These are phyloP conservation scores for Planiliza haematocheilus DNA, from an alignment of 2,113 vertebrate species.

Conservation along the genomic window DNA sequence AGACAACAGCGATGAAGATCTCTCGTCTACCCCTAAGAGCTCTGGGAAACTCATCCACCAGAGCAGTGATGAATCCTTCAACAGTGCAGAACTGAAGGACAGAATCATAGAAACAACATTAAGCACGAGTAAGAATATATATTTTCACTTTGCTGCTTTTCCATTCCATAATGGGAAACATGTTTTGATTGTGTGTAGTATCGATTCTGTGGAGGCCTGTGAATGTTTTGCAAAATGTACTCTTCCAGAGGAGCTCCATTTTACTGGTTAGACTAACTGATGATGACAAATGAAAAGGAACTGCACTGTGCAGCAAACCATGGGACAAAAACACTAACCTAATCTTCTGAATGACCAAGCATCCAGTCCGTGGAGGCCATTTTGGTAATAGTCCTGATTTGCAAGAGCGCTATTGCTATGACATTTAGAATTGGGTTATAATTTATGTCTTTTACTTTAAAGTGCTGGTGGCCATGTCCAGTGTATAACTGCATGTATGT, in stretches of 20 bases:
- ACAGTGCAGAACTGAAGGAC: constrained; percentile 94
- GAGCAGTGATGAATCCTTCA: constrained; percentile 97
- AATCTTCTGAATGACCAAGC: constrained; percentile 55
- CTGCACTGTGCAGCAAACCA: constrained; percentile 45
- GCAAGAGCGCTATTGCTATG: constrained; percentile 29
- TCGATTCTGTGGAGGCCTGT: not conserved
- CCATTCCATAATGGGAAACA: not conserved
- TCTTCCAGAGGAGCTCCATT: constrained; percentile 10
- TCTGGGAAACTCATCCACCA: constrained; percentile 96
- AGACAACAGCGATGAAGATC: constrained; percentile 95
- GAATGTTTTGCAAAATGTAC: constrained; percentile 15
- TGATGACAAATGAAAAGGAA: constrained; percentile 40
- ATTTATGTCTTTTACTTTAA: constrained; percentile 45
- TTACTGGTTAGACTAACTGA: constrained; percentile 6
- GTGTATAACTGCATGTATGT: constrained; percentile 7
- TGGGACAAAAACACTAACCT: constrained; percentile 39
- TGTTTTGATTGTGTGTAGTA: not conserved
- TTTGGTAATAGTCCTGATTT: constrained; percentile 38
- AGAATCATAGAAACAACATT: constrained; percentile 40
- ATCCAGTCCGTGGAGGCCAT: constrained; percentile 40
- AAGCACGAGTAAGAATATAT: constrained; percentile 6
- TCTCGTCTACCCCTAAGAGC: constrained; percentile 90
- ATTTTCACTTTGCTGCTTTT: constrained; percentile 21
- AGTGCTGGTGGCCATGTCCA: not conserved
- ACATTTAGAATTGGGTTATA: constrained; percentile 39